Conservation (phyloP, 1,140 invertebrate species). For the Drosophila elegans region DNA sequence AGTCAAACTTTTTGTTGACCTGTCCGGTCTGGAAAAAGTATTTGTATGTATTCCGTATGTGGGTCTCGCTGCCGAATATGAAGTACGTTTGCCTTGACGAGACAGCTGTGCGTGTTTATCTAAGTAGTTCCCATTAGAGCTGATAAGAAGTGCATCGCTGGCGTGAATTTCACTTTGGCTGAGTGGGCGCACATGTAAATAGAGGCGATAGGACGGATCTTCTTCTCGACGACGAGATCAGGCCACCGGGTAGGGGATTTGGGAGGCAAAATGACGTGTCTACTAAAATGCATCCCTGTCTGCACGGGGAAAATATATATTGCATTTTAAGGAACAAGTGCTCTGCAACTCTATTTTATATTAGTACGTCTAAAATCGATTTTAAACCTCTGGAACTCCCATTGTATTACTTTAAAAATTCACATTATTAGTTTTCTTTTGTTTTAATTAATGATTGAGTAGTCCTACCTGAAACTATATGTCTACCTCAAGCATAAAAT, state of each 20-base stretch:
- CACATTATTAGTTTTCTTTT: neutral
- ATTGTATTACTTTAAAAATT: too few species aligned
- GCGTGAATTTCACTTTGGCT: conserved; percentile 5
- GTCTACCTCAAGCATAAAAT: neutral
- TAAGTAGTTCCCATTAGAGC: conserved; percentile 15
- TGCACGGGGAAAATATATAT: neutral
- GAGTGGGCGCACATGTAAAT: neutral
- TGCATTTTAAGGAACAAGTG: too few species aligned
- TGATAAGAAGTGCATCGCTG: conserved; percentile 41
- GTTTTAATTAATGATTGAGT: neutral
- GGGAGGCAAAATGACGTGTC: conserved; percentile 9
- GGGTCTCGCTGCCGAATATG: conserved; percentile 37
- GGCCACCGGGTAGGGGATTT: conserved; percentile 6
- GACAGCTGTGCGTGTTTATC: conserved; percentile 39
- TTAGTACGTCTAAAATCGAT: too few species aligned
- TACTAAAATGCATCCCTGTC: conserved; percentile 1
- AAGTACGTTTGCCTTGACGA: conserved; percentile 16
- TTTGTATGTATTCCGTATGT: conserved; percentile 26
- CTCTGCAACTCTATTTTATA: neutral
- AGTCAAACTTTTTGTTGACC: conserved; percentile 61
- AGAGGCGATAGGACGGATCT: conserved; percentile 8
- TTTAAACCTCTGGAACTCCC: neutral
- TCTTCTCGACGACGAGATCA: conserved; percentile 5
- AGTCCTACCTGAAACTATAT: neutral
- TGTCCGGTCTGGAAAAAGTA: conserved; percentile 39